These are phyloP conservation scores for Ctenoplectra terminalis DNA, from an alignment of 1,140 invertebrate genomes.

Conservation along the genomic window DNA sequence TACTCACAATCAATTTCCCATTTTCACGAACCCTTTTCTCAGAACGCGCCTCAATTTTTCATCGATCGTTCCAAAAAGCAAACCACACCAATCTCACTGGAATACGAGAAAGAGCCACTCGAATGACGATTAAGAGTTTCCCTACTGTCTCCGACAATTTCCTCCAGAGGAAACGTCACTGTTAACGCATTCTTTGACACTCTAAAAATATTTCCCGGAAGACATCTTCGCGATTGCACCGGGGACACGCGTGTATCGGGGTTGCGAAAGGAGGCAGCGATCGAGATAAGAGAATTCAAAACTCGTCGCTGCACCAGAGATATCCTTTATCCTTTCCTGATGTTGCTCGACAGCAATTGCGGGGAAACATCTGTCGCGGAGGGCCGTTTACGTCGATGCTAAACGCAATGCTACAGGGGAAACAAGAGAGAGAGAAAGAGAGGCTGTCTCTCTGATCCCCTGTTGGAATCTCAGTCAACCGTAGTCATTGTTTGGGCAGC, in stretches of 20 bases:
- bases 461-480: not conserved
- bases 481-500: slow-evolving; percentile 8
- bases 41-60: too few species aligned
- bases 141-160: too few species aligned
- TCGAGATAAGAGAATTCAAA: slow-evolving; percentile 13
- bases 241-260: not conserved
- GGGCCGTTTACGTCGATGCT: not conserved
- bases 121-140: too few species aligned
- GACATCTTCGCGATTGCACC: not conserved
- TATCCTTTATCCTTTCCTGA: slow-evolving; percentile 4
- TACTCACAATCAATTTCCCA: too few species aligned
- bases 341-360: not conserved
- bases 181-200: not conserved
- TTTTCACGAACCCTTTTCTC: too few species aligned
- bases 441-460: not conserved
- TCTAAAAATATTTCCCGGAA: not conserved
- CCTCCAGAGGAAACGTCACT: not conserved
- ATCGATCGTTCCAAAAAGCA: too few species aligned
- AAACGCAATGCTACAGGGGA: not conserved
- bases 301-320: not conserved
- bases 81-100: too few species aligned
- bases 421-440: not conserved
- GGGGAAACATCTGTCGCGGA: slow-evolving; percentile 6
- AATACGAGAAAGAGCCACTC: too few species aligned
- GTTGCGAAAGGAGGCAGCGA: not conserved